Percentiles rank a stretch among this genome's conserved stretches.
These are phyloP conservation scores for Corythaixoides concolor DNA, from an alignment of 2,113 vertebrate species.

Conservation along the genomic window DNA sequence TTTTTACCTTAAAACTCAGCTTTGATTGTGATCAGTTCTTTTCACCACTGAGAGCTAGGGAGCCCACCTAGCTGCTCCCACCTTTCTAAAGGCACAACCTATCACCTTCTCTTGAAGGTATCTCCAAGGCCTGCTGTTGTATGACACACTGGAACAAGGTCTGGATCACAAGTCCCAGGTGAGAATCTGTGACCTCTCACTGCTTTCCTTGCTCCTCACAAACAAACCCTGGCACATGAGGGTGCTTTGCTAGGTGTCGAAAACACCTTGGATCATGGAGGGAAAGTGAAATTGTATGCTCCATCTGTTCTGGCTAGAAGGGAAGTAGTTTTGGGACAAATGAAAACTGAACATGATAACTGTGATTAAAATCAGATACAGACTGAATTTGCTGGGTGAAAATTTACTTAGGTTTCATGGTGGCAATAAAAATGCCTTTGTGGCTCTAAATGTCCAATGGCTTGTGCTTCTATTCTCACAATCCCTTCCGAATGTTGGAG, in stretches of 20 bases:
- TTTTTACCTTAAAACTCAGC: background rate
- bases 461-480: background rate
- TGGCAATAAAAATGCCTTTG: background rate
- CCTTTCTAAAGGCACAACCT: background rate
- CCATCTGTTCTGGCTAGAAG: background rate
- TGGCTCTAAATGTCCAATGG: background rate
- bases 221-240: background rate
- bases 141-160: background rate
- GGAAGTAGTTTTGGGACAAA: background rate
- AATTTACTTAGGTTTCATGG: background rate
- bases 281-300: background rate
- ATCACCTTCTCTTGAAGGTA: background rate
- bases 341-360: background rate
- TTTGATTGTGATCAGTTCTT: background rate
- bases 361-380: background rate
- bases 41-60: background rate
- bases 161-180: background rate
- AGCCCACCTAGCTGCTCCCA: background rate
- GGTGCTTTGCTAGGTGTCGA: background rate
- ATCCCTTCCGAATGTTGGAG: background rate
- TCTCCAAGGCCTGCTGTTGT: background rate
- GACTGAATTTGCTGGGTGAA: background rate
- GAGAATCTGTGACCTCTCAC: background rate
- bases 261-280: background rate
- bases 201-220: background rate